Evolutionary conservation across 2,113 vertebrate species (phyloP), one percentile per base, ranked within the genome.

Genomic region (Trichomycterus rosablanca): DNA sequence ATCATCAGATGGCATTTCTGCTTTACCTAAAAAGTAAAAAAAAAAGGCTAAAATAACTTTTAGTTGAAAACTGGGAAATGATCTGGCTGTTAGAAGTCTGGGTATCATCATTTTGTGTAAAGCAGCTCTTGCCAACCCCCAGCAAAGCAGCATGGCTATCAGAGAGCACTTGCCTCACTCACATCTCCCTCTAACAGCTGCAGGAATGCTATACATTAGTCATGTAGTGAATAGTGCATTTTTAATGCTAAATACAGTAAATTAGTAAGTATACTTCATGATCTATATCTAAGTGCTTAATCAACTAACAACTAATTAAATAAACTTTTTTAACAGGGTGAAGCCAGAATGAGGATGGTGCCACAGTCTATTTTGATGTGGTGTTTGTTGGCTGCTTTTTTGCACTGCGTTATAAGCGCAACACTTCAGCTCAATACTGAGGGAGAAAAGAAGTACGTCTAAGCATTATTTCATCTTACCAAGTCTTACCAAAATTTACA

Each of bases 361-460:
- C 79, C 89, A 44, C 79, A 78, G 14, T 68, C 72, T 2, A 50
- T 86, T 59, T 51, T 97, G 68, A 90, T 78, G 68, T 85, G 93
- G 73, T 87, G 89, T 64, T 85, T 91, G 19, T 71, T 90, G 40
- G 74, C 72, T 50, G 64, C 73, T 1, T 74, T 86, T 60, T 79
- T 94, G 70, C 73, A 89, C n/a, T 83, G 86, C 23, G 81, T 81
- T 2, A 86, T 85, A 52, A 76, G 86, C n/a, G 83, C 83, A 26
- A 78, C 76, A 28, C 75, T 80, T 64, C 89, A 91, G 39, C 49
- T 85, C 61, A 85, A 84, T 52, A 70, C 78, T 32, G 80, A 82
- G 58, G 84, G 87, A 76, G 86, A 81, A 79, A 89, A 86, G 81
- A 93, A 88, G 95, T 95, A 79, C 91, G 89, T 84, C 35, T 56